A percentile compares a stretch with the other conserved stretches of the same genome.
phyloP scores from a whole-genome alignment of 2,888 invertebrate genomes.

The Agrotis puta region DNA sequence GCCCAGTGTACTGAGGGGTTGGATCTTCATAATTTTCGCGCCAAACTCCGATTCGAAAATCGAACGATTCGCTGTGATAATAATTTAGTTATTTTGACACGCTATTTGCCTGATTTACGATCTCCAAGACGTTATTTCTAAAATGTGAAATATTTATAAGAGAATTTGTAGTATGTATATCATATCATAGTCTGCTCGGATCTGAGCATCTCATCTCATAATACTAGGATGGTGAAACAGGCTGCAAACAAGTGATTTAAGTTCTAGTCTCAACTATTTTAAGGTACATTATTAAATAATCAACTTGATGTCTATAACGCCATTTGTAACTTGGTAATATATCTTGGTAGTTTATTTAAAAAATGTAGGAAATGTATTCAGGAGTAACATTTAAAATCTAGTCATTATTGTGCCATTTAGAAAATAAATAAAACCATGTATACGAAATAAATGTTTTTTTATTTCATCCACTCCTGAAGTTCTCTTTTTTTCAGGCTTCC shows the following conservation, averaged over 20 bases:
- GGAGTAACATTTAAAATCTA: neutral
- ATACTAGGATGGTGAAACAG: neutral
- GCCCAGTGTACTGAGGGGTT: no score
- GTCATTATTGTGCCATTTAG: constrained; percentile 3
- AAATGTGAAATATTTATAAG: neutral
- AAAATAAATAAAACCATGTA: constrained; percentile 42
- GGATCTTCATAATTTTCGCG: constrained; percentile 84
- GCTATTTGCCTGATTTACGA: neutral
- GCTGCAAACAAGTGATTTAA: constrained; percentile 2
- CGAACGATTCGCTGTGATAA: constrained; percentile 76
- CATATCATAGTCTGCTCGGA: no score
- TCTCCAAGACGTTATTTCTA: neutral
- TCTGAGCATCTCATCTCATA: no score
- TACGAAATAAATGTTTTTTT: constrained; percentile 14
- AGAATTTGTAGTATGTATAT: no score
- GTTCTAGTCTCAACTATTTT: neutral
- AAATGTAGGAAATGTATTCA: constrained; percentile 3
- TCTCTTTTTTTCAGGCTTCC: neutral
- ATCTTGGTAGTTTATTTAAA: constrained; percentile 4
- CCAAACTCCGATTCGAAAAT: constrained; percentile 84
- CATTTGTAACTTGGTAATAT: constrained; percentile 4
- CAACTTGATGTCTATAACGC: constrained; percentile 5
- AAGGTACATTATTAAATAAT: neutral
- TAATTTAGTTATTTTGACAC: neutral
- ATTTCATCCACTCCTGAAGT: constrained; percentile 1